These are phyloP conservation scores for Hedychridium roseum DNA, from an alignment of 2,888 invertebrate genomes.

Conservation along the genomic window DNA sequence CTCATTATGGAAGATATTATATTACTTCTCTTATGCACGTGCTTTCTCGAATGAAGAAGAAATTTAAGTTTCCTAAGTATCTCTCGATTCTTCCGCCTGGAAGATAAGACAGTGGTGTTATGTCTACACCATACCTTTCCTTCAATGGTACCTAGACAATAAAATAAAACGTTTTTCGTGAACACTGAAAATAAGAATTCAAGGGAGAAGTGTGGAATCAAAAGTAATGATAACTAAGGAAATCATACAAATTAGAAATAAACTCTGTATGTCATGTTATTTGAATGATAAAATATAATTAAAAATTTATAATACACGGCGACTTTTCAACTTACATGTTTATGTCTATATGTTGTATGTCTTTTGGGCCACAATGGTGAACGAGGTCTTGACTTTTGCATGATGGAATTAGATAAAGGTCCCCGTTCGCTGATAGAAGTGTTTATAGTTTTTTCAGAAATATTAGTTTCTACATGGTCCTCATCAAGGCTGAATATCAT, in stretches of 20 bases:
- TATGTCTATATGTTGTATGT: constrained; percentile 50
- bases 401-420: constrained; percentile 47
- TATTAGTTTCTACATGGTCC: constrained; percentile 67
- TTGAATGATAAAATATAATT: not conserved
- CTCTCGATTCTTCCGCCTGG: constrained; percentile 81
- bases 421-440: constrained; percentile 32
- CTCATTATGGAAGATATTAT: constrained; percentile 11
- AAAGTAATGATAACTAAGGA: too few relatives aligned
- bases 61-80: constrained; percentile 89
- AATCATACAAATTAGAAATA: too few relatives aligned
- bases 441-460: constrained; percentile 24
- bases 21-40: constrained; percentile 84
- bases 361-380: constrained; percentile 66
- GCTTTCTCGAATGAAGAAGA: constrained; percentile 95
- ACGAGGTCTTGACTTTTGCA: constrained; percentile 66
- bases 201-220: too few relatives aligned
- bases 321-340: constrained; percentile 50
- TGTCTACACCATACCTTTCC: constrained; percentile 74
- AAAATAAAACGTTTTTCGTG: not conserved
- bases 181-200: too few relatives aligned
- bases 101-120: constrained; percentile 83
- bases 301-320: not conserved
- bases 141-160: constrained; percentile 61
- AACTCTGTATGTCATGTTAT: not conserved
- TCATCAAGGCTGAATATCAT: constrained; percentile 87